Evolutionary conservation across 1,140 invertebrate species (phyloP).

Genomic region (Eubasilissa regina): DNA sequence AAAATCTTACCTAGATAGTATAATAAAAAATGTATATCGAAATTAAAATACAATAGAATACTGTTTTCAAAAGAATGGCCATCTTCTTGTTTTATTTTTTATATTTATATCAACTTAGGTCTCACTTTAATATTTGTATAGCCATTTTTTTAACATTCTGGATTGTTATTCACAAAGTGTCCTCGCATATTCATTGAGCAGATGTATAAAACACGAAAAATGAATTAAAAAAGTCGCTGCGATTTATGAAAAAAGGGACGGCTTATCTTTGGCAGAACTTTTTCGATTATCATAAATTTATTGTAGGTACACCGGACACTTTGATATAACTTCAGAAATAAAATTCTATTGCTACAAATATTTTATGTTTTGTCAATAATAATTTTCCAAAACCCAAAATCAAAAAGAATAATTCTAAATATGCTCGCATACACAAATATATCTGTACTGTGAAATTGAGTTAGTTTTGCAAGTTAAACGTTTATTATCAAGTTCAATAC

Average conservation of each 20-base stretch:
- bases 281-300: conserved; percentile 46
- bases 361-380: background rate
- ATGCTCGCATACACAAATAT: no score
- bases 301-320: conserved; percentile 14
- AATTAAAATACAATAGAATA: no score
- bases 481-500: no score
- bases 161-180: background rate
- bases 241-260: conserved; percentile 40
- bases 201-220: conserved; percentile 26
- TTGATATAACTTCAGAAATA: conserved; percentile 35
- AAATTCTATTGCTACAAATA: conserved; percentile 15
- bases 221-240: conserved; percentile 34
- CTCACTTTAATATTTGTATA: background rate
- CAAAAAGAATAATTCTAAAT: no score
- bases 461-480: no score
- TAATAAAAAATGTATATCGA: no score
- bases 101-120: no score
- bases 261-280: conserved; percentile 41
- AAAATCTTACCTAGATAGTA: no score
- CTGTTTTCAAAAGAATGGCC: no score
- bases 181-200: background rate
- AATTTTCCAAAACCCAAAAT: background rate
- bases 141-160: background rate
- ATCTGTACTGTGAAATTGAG: no score
- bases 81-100: no score